A percentile compares a stretch with the other conserved stretches of the same genome.
These are phyloP conservation scores for Campylorhamphus procurvoides DNA, from an alignment of 2,113 vertebrate species.

Conservation along the genomic window DNA sequence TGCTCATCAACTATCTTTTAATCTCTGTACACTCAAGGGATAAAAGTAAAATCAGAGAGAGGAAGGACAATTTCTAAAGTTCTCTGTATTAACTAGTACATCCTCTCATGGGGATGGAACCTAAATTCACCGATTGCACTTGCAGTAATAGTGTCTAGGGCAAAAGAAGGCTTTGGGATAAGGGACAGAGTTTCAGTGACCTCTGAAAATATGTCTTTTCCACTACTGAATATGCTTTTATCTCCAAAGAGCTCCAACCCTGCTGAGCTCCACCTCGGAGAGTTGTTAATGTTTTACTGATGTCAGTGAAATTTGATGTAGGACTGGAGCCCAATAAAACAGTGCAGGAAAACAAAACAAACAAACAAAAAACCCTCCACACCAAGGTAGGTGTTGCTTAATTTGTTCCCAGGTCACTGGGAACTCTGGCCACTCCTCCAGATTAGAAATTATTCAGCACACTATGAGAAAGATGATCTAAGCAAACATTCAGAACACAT, in stretches of 20 bases:
- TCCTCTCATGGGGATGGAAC: not conserved
- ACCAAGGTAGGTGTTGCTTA: not conserved
- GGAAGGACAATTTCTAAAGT: conserved; percentile 16
- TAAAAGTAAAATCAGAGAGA: conserved; percentile 15
- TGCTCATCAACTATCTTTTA: not conserved
- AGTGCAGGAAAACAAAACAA: not conserved
- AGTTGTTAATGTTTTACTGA: not conserved
- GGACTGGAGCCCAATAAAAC: not conserved
- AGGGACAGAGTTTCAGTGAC: not conserved
- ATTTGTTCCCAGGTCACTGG: not conserved
- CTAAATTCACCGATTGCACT: not conserved
- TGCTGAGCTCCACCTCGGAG: not conserved
- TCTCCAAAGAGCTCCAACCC: not conserved
- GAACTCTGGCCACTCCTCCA: not conserved
- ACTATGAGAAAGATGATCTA: not conserved
- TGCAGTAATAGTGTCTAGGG: not conserved
- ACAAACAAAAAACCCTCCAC: not conserved
- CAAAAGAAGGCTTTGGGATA: not conserved
- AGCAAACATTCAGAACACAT: not conserved
- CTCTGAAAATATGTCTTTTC: not conserved
- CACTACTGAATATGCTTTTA: not conserved
- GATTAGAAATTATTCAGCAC: not conserved
- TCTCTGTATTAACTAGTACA: not conserved
- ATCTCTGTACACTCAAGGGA: not conserved
- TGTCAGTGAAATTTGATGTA: not conserved